A percentile compares a stretch with the other conserved stretches of the same genome.
Conservation (phyloP, 2,113 vertebrate species). For the Nannospalax galili region DNA sequence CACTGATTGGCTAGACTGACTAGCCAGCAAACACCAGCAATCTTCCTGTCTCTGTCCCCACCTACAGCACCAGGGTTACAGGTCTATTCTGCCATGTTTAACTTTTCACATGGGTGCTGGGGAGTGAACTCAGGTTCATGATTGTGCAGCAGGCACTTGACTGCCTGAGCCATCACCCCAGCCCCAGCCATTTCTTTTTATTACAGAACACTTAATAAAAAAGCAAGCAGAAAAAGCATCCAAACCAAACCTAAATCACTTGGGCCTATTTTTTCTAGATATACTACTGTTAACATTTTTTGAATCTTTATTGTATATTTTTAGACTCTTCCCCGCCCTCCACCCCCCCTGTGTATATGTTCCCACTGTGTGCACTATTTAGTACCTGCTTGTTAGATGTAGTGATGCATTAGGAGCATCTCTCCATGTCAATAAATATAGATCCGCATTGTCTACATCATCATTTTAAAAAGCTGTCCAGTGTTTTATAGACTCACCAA, state of each 20-base stretch:
- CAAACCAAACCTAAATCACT: background rate
- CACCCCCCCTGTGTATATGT: background rate
- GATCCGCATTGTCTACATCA: conserved; percentile 34
- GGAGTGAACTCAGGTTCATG: background rate
- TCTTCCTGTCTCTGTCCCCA: background rate
- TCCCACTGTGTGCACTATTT: background rate
- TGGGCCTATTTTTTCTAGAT: conserved; percentile 2
- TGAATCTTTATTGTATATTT: background rate
- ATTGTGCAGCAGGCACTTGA: background rate
- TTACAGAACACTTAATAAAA: conserved; percentile 55
- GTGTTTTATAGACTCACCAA: conserved; percentile 39
- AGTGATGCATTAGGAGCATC: conserved; percentile 53
- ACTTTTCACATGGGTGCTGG: background rate
- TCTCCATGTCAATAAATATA: conserved; percentile 43
- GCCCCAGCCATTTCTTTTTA: background rate
- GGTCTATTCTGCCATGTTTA: background rate
- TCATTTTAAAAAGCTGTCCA: conserved; percentile 6
- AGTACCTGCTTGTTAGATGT: conserved; percentile 45
- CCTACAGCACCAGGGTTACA: background rate
- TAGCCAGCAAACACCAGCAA: background rate
- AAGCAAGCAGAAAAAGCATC: background rate
- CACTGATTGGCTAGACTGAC: background rate
- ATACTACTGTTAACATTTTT: background rate
- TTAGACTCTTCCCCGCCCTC: background rate
- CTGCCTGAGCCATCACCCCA: background rate